Conservation (phyloP, 2,797 vertebrate species). For the Sebastiscus tertius region DNA sequence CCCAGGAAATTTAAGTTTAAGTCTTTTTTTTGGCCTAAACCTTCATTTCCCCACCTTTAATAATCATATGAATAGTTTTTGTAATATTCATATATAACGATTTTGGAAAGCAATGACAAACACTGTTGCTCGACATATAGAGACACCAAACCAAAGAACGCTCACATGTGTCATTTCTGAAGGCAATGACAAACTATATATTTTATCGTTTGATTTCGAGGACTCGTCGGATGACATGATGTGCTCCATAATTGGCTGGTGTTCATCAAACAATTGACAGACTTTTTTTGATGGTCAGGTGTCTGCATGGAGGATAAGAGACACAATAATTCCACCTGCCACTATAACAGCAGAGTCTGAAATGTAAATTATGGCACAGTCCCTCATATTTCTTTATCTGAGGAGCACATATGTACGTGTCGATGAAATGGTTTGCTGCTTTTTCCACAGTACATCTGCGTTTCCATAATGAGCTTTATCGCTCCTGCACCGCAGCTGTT, state of each 20-base stretch:
- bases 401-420: conserved; percentile 19
- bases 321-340: conserved; percentile 22
- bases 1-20: too few relatives aligned
- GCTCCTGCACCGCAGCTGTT: conserved; percentile 1
- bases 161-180: not conserved
- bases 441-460: conserved; percentile 7
- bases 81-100: too few relatives aligned
- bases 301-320: conserved; percentile 16
- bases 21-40: too few relatives aligned
- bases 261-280: conserved; percentile 8
- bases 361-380: conserved; percentile 17
- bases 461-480: conserved; percentile 47
- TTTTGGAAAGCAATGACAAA: not conserved
- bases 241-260: not conserved
- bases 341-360: conserved; percentile 16
- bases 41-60: not conserved
- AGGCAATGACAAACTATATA: not conserved
- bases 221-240: not conserved
- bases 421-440: conserved; percentile 23
- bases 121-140: not conserved
- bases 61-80: not conserved
- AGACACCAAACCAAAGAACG: not conserved
- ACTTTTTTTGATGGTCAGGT: not conserved
- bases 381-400: conserved; percentile 43
- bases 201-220: not conserved